phyloP scores from a whole-genome alignment of 2,797 vertebrate genomes.

The Passerculus sandwichensis region DNA sequence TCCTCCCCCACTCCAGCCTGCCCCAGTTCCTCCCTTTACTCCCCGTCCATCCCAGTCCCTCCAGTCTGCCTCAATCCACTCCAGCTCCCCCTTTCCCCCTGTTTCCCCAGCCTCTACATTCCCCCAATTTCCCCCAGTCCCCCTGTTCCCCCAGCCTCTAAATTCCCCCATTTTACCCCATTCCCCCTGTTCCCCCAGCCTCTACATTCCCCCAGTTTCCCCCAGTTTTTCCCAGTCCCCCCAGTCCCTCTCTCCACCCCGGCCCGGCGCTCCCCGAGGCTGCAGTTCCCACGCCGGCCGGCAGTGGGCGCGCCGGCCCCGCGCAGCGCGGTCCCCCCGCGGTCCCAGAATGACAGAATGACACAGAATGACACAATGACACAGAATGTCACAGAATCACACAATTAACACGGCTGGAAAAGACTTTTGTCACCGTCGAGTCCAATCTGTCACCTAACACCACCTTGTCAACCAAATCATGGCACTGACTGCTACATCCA shows the following conservation, averaged over 20 bases:
- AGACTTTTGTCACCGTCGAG: background rate
- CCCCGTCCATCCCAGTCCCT: background rate
- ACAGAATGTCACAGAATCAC: background rate
- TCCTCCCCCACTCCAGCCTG: fast-evolving
- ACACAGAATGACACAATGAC: background rate
- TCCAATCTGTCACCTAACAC: background rate
- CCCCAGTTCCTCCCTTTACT: background rate
- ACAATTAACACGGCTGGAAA: background rate
- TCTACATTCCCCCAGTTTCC: too few species aligned
- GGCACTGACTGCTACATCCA: background rate
- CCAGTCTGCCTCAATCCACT: too few species aligned
- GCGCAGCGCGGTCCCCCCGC: background rate
- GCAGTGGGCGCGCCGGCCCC: conserved; percentile 17
- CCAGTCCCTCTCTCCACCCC: too few species aligned
- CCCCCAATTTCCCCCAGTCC: fast-evolving
- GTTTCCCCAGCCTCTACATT: too few species aligned
- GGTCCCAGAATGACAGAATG: too few species aligned
- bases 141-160: too few species aligned
- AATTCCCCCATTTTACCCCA: background rate
- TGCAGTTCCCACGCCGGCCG: conserved; percentile 39
- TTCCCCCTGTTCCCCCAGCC: too few species aligned
- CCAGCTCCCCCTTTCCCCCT: background rate
- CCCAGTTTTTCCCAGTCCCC: too few species aligned
- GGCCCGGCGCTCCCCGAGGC: background rate
- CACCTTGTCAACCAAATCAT: background rate